These are phyloP conservation scores for Spongilla lacustris DNA, from an alignment of 37 sponge, comb jelly and placozoan genomes.

Conservation along the genomic window DNA sequence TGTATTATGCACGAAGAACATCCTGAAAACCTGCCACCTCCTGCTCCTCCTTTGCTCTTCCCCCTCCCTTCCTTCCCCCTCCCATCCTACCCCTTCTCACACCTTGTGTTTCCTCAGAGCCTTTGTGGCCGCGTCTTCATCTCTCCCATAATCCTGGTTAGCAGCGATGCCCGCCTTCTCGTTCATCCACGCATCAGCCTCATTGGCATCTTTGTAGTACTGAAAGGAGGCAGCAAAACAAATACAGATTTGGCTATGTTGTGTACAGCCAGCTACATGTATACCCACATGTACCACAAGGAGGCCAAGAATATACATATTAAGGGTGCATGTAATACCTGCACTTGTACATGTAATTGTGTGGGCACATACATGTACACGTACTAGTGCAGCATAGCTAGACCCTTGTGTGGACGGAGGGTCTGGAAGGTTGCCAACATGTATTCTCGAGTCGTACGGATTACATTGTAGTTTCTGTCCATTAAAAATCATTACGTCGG, in stretches of 20 bases:
- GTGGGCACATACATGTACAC: background rate
- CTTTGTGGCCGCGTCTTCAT: slow-evolving; percentile 87
- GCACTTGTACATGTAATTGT: no score
- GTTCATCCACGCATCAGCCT: slow-evolving; percentile 97
- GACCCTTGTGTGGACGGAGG: no score
- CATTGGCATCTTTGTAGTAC: slow-evolving; percentile 88
- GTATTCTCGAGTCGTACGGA: no score
- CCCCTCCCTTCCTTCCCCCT: background rate
- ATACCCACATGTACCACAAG: no score
- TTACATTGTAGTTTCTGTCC: no score
- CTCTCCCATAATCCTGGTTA: slow-evolving; percentile 91
- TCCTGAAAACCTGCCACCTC: background rate
- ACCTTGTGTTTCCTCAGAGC: slow-evolving; percentile 87
- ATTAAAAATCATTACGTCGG: no score
- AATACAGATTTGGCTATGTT: no score
- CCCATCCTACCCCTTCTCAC: background rate
- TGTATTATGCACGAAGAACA: background rate
- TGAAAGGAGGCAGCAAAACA: slow-evolving; percentile 1
- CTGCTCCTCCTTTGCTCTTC: background rate
- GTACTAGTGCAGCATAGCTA: no score
- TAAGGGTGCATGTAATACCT: no score
- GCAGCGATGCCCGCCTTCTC: slow-evolving; percentile 92
- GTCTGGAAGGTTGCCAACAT: no score
- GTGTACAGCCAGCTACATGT: no score
- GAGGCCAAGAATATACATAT: no score